These are phyloP conservation scores for Hybos culiciformis DNA, from an alignment of 2,888 invertebrate genomes.

Conservation along the genomic window DNA sequence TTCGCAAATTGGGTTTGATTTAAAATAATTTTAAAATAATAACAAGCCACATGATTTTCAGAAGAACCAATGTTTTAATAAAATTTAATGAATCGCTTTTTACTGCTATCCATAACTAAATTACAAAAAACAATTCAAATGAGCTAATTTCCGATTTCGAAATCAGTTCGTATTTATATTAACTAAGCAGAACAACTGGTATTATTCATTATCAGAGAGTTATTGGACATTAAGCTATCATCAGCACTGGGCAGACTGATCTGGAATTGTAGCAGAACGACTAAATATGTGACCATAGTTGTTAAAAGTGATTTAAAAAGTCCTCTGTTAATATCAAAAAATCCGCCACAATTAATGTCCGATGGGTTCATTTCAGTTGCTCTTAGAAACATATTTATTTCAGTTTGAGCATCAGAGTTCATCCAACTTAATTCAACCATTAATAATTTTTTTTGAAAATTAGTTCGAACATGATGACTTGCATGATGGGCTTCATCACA, in stretches of 20 bases:
- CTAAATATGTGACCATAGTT: constrained; percentile 64
- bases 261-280: constrained; percentile 60
- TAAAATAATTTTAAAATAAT: too few species aligned
- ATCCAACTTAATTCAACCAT: constrained; percentile 63
- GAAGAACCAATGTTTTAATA: too few species aligned
- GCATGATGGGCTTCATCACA: constrained; percentile 64
- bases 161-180: too few species aligned
- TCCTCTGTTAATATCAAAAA: constrained; percentile 56
- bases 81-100: too few species aligned
- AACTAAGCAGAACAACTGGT: too few species aligned
- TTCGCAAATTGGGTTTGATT: too few species aligned
- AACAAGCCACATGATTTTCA: too few species aligned
- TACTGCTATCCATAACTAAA: too few species aligned
- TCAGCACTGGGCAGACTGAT: constrained; percentile 67
- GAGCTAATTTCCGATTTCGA: too few species aligned
- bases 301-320: constrained; percentile 59
- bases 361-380: constrained; percentile 67
- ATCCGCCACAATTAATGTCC: constrained; percentile 57
- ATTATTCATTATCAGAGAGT: too few species aligned
- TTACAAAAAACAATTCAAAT: too few species aligned
- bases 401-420: constrained; percentile 61
- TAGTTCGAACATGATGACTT: constrained; percentile 54
- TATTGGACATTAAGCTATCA: too few species aligned
- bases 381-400: constrained; percentile 60
- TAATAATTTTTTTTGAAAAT: constrained; percentile 59